phyloP scores from a whole-genome alignment of 2,888 invertebrate species.

The Galeruca laticollis region DNA sequence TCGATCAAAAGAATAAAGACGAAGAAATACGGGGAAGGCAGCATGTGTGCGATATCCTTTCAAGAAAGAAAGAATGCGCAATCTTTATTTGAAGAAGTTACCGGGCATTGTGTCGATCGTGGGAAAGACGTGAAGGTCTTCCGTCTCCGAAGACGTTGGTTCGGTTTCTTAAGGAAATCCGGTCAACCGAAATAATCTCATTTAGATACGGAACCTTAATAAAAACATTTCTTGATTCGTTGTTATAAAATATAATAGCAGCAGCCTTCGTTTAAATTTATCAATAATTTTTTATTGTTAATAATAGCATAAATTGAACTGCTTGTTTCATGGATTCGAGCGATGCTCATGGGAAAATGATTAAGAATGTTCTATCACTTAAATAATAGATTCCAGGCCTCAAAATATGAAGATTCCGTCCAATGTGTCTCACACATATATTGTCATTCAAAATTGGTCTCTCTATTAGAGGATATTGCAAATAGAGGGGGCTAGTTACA shows the following conservation, averaged over 20 bases:
- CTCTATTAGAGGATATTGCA: too few species aligned
- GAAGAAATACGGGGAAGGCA: slow-evolving; percentile 9
- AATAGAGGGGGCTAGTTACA: too few species aligned
- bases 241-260: not conserved
- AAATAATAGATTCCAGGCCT: too few species aligned
- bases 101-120: slow-evolving; percentile 39
- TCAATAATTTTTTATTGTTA: too few species aligned
- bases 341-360: too few species aligned
- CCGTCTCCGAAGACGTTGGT: slow-evolving; percentile 37
- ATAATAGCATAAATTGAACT: too few species aligned
- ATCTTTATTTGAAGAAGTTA: slow-evolving; percentile 36
- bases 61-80: slow-evolving; percentile 30
- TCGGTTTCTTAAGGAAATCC: slow-evolving; percentile 40
- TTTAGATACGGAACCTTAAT: slow-evolving; percentile 14
- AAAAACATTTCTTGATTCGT: not conserved
- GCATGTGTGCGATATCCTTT: slow-evolving; percentile 32
- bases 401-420: too few species aligned
- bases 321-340: too few species aligned
- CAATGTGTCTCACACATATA: too few species aligned
- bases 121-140: slow-evolving; percentile 34
- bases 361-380: too few species aligned
- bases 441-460: too few species aligned
- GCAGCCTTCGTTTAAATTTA: not conserved
- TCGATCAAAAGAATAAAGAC: slow-evolving; percentile 26
- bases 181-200: slow-evolving; percentile 32